phyloP scores from a whole-genome alignment of 53 echinoderm and acorn worm species.

The Echinarachnius parma region DNA sequence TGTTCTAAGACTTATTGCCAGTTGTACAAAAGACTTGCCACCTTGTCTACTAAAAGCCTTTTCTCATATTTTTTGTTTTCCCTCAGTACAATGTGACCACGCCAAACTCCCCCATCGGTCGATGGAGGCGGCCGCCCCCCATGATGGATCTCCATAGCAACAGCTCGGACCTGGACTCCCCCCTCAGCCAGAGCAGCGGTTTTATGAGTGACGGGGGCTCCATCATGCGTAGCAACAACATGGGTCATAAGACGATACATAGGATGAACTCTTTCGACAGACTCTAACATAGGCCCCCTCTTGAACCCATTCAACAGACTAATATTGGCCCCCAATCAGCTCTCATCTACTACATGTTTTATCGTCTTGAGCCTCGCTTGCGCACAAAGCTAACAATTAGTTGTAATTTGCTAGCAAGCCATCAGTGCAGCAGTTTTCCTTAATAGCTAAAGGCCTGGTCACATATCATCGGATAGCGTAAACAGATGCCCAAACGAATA shows the following conservation, averaged over 20 bases:
- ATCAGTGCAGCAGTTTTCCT: no score
- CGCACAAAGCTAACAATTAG: no score
- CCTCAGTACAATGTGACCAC: conserved; percentile 66
- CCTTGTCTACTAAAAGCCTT: no score
- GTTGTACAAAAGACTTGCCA: no score
- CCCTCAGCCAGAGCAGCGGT: conserved; percentile 65
- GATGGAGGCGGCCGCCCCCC: conserved; percentile 66
- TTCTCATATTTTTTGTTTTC: conserved; percentile 10
- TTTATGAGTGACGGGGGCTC: conserved; percentile 51
- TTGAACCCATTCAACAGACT: not conserved
- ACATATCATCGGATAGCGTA: no score
- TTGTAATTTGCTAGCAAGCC: no score
- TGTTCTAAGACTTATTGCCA: no score
- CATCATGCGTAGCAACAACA: conserved; percentile 19
- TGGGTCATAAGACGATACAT: conserved; percentile 33
- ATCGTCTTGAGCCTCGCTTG: no score
- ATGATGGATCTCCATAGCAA: conserved; percentile 73
- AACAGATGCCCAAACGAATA: no score
- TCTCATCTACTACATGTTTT: no score
- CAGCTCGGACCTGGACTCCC: conserved; percentile 74
- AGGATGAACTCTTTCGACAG: conserved; percentile 52
- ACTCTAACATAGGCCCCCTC: conserved; percentile 24
- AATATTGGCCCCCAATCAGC: no score
- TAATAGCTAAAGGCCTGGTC: no score
- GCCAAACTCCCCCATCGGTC: conserved; percentile 57